These are phyloP conservation scores for Lineus longissimus DNA, from an alignment of 1,140 invertebrate species.

Conservation along the genomic window DNA sequence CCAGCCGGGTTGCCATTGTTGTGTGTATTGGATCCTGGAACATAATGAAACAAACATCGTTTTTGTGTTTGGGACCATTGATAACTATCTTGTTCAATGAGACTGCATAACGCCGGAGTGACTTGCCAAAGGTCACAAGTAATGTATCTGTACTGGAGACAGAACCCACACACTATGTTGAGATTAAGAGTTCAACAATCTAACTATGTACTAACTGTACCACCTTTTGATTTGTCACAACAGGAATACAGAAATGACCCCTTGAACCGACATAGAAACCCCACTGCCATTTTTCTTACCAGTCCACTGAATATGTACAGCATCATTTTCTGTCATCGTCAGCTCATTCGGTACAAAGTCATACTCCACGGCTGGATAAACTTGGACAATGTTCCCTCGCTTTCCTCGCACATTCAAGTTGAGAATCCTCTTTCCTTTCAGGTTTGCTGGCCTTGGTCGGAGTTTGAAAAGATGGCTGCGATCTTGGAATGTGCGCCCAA, in stretches of 20 bases:
- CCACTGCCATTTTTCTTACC: conserved; percentile 31
- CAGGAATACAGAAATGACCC: not conserved
- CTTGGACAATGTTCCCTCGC: conserved; percentile 51
- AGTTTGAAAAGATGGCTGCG: conserved; percentile 46
- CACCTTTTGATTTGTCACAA: too few species aligned
- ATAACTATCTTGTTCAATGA: too few species aligned
- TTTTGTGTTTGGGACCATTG: too few species aligned
- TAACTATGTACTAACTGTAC: too few species aligned
- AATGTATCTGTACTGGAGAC: too few species aligned
- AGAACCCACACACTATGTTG: too few species aligned
- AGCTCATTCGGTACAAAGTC: conserved; percentile 46
- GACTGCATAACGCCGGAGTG: too few species aligned
- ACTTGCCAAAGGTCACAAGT: too few species aligned
- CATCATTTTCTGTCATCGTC: conserved; percentile 30
- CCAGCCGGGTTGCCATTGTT: conserved; percentile 43
- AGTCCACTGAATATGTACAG: conserved; percentile 53
- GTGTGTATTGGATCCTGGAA: conserved; percentile 50
- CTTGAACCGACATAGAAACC: not conserved
- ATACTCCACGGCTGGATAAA: conserved; percentile 50
- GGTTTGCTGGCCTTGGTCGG: conserved; percentile 24
- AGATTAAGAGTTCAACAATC: too few species aligned
- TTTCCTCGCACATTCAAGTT: conserved; percentile 51
- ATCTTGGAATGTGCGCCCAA: conserved; percentile 50
- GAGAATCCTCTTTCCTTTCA: conserved; percentile 27
- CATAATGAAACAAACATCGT: conserved; percentile 3